Conservation (phyloP, 2,113 vertebrate genomes). For the Hyla sarda region DNA sequence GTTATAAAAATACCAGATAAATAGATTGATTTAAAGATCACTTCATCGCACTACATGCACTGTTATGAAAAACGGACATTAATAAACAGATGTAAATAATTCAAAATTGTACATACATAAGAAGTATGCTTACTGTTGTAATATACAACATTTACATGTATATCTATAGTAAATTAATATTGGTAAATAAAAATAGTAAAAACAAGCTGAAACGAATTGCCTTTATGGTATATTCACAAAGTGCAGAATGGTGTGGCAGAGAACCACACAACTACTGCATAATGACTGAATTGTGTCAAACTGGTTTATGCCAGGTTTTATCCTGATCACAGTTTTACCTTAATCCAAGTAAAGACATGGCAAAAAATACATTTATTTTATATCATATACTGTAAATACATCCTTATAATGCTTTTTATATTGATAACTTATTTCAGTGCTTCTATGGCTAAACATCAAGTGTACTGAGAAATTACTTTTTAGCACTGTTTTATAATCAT, state of each 20-base stretch:
- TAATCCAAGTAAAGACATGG: neutral
- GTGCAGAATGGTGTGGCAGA: neutral
- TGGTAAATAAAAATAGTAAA: neutral
- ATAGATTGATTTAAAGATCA: slow-evolving; percentile 31
- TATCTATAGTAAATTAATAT: neutral
- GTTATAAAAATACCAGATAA: slow-evolving; percentile 50
- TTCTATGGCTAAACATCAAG: neutral
- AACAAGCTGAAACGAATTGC: neutral
- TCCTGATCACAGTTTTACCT: neutral
- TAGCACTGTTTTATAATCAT: neutral
- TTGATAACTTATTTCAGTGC: neutral
- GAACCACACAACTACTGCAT: neutral
- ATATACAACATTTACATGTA: slow-evolving; percentile 18
- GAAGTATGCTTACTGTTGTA: slow-evolving; percentile 8
- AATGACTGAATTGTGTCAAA: neutral
- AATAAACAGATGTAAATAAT: slow-evolving; percentile 19
- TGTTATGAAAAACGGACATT: slow-evolving; percentile 28
- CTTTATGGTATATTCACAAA: neutral
- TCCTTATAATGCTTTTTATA: neutral
- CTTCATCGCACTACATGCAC: slow-evolving; percentile 38
- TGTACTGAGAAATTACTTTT: neutral
- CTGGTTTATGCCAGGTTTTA: neutral
- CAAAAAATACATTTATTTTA: neutral
- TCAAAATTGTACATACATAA: neutral
- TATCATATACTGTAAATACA: neutral